These are phyloP conservation scores for Urocynchramus pylzowi DNA, from an alignment of 2,113 vertebrate genomes.

Conservation along the genomic window DNA sequence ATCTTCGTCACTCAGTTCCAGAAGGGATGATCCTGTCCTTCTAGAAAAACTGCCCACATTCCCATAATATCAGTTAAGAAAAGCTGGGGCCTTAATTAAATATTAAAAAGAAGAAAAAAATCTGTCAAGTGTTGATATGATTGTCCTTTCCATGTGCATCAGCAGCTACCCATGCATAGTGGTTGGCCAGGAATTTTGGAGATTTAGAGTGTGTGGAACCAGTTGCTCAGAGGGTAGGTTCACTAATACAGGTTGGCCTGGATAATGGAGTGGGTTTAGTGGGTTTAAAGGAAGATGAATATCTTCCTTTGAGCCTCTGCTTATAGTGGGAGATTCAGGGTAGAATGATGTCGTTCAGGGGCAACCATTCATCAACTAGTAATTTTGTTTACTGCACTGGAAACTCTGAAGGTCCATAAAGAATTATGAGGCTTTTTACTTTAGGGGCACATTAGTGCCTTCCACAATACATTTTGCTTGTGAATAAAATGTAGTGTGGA, in stretches of 20 bases:
- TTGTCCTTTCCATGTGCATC: not conserved
- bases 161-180: not conserved
- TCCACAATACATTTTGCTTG: not conserved
- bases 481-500: not conserved
- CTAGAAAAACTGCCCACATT: not conserved
- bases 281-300: too few relatives aligned
- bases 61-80: not conserved
- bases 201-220: not conserved
- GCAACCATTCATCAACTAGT: fast-evolving
- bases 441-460: not conserved
- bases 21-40: not conserved
- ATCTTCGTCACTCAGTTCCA: not conserved
- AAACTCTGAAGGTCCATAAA: not conserved
- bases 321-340: not conserved
- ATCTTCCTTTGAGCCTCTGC: not conserved
- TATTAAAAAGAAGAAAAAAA: not conserved
- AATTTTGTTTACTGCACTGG: not conserved
- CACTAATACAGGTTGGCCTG: not conserved
- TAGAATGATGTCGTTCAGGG: not conserved
- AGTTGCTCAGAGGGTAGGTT: not conserved
- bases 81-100: not conserved
- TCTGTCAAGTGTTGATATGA: too few relatives aligned
- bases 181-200: not conserved
- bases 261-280: not conserved
- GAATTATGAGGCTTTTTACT: not conserved